These are phyloP conservation scores for Crocidura indochinensis DNA, from an alignment of 2,797 vertebrate genomes.

Conservation along the genomic window DNA sequence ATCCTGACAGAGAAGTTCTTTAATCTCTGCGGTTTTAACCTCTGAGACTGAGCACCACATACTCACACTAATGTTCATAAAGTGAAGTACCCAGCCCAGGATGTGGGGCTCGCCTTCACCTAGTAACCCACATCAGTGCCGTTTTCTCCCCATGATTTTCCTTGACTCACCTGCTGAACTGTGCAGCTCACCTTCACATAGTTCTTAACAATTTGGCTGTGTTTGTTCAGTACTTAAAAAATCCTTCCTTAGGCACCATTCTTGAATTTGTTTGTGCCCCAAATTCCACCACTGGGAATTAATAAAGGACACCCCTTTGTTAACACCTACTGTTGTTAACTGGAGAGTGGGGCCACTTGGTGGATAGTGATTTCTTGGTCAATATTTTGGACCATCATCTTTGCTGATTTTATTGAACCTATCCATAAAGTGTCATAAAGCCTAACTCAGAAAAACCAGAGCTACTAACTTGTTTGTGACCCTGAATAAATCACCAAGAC, in stretches of 20 bases:
- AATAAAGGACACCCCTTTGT: not conserved
- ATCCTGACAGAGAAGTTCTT: not conserved
- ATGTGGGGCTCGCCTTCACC: not conserved
- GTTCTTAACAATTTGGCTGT: not conserved
- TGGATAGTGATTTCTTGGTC: not conserved
- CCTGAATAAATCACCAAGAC: not conserved
- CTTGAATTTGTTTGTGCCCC: not conserved
- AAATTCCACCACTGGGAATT: not conserved
- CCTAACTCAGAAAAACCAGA: conserved; percentile 47
- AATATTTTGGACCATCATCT: not conserved
- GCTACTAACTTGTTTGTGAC: conserved; percentile 1
- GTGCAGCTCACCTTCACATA: not conserved
- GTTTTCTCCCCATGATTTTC: not conserved
- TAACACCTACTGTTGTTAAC: not conserved
- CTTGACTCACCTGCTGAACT: not conserved
- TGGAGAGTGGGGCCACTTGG: not conserved
- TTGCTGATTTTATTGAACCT: conserved; percentile 40
- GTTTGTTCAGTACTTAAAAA: conserved; percentile 48
- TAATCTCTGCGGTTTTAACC: not conserved
- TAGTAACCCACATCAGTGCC: not conserved
- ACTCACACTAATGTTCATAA: not conserved
- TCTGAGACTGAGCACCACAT: not conserved
- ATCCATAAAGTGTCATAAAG: not conserved
- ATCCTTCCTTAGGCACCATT: not conserved
- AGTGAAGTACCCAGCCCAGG: not conserved